Evolutionary conservation across 1,140 invertebrate species (phyloP), one percentile per base, ranked within the genome.

Genomic region (Sipha flava): DNA sequence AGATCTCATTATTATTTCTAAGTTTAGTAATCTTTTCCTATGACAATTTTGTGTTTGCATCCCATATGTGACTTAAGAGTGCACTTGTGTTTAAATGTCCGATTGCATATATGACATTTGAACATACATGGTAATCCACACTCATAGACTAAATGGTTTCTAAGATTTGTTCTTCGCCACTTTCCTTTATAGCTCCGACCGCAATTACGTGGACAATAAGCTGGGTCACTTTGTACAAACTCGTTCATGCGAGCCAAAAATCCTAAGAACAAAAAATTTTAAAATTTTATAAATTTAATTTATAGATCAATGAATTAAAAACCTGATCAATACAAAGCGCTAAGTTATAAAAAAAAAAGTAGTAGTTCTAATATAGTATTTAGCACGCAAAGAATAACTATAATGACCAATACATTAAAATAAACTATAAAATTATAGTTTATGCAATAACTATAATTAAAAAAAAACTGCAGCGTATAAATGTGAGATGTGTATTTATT

Each of bases 1-100:
- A n/a, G n/a, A n/a, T n/a, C n/a, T n/a, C n/a, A n/a, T n/a, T n/a
- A n/a, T n/a, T n/a, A n/a, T n/a, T n/a, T n/a, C n/a, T n/a, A n/a
- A n/a, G 45, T 18, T 47, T 54, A 23, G 59, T 26, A 77, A 40
- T 77, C 73, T 77, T 77, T 77, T 43, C 73, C 73, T 21, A 77
- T 77, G 34, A 77, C 73, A 2, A 77, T 79, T 37, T 79, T 72
- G 29, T 81, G 80, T 68, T 66, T 79, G 23, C 59, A 54, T 43
- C 77, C 82, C 83, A 85, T 85, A 75, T 87, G 86, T 10, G 84
- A 83, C 47, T 87, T 87, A 2, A 88, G 81, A 0, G 86, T 86
- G 79, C 90, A 92, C 23, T 90, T 90, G 21, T 92, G 92, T 1
- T 91, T 93, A 83, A 93, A 94, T 12, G 89, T 90, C 57, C 90